These are phyloP conservation scores for Girardinus metallicus DNA, from an alignment of 2,797 vertebrate genomes.

Conservation along the genomic window DNA sequence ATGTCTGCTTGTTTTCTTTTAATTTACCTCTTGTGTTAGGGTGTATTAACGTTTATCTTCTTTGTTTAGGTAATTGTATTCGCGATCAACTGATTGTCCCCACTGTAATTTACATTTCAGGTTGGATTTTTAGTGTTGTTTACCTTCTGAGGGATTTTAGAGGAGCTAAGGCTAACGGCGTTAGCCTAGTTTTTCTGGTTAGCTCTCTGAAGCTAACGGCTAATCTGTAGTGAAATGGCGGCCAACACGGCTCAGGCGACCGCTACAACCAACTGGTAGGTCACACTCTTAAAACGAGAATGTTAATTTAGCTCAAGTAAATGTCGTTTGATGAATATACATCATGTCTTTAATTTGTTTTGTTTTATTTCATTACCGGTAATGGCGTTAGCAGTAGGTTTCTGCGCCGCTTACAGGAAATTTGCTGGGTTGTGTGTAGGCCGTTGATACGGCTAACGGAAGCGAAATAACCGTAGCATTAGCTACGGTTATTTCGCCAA, in stretches of 20 bases:
- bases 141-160: slow-evolving; percentile 37
- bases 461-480: background rate
- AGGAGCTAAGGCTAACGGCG: slow-evolving; percentile 47
- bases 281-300: background rate
- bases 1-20: slow-evolving; percentile 5
- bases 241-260: slow-evolving; percentile 79
- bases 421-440: slow-evolving; percentile 4
- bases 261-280: slow-evolving; percentile 78
- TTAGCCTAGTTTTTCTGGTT: slow-evolving; percentile 40
- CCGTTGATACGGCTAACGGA: background rate
- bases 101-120: background rate
- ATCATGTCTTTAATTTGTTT: accelerated
- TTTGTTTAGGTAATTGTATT: background rate
- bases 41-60: background rate
- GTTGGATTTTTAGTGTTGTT: slow-evolving; percentile 52
- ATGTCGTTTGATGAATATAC: accelerated
- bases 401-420: slow-evolving; percentile 5
- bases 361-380: background rate
- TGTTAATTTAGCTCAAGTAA: accelerated
- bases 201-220: slow-evolving; percentile 36
- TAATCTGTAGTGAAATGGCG: slow-evolving; percentile 80
- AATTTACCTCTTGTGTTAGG: background rate
- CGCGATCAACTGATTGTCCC: background rate
- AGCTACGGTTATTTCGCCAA: background rate
- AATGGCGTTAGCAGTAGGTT: background rate